Conservation (phyloP, 2,888 invertebrate species). For the Ennomos quercinarius region DNA sequence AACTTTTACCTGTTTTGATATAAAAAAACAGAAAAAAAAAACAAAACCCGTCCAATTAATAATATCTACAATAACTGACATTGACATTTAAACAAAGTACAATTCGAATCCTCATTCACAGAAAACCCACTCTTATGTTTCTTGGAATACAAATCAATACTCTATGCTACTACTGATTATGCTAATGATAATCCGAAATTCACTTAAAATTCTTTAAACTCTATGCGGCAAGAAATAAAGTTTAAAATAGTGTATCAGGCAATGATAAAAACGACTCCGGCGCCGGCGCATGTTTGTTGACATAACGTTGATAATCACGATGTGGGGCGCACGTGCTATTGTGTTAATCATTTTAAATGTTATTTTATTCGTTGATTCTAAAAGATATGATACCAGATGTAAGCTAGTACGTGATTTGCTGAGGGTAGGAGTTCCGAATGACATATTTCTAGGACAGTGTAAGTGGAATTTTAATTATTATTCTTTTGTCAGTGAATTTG, state of each 20-base stretch:
- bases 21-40: no score
- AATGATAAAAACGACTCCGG: constrained; percentile 19
- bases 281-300: constrained; percentile 39
- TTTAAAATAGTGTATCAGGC: constrained; percentile 8
- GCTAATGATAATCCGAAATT: constrained; percentile 5
- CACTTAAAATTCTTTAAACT: constrained; percentile 10
- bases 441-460: constrained; percentile 73
- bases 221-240: neutral
- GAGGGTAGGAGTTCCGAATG: constrained; percentile 60
- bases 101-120: constrained; percentile 18
- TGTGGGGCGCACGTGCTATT: constrained; percentile 60
- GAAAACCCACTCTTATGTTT: constrained; percentile 19
- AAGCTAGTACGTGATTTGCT: constrained; percentile 69
- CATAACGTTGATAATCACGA: constrained; percentile 48
- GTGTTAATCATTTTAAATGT: constrained; percentile 44
- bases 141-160: neutral
- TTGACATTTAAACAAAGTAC: constrained; percentile 56
- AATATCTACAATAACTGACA: constrained; percentile 43
- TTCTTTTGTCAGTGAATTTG: neutral
- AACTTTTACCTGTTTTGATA: no score
- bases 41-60: constrained; percentile 15
- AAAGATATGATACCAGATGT: constrained; percentile 67
- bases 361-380: constrained; percentile 45
- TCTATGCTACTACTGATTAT: neutral
- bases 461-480: constrained; percentile 46